Conservation (phyloP, 2,797 vertebrate genomes). For the Scolopax rusticola region DNA sequence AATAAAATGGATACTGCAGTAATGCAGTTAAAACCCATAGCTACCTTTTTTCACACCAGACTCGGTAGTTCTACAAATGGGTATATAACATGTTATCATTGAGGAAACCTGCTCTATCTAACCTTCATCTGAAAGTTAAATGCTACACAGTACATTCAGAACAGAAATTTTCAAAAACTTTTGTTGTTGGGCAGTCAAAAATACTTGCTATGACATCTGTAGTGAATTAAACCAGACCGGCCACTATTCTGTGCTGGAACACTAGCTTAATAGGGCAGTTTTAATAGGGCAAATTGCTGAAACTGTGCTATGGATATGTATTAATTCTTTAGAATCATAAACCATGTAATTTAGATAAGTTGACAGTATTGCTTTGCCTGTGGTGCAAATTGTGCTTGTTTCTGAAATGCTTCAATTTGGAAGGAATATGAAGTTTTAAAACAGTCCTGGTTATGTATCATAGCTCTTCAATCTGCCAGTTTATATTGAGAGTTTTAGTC, state of each 20-base stretch:
- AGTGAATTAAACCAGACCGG: neutral
- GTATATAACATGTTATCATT: neutral
- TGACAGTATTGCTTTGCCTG: neutral
- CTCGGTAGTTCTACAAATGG: neutral
- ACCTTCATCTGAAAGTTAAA: neutral
- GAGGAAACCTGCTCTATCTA: neutral
- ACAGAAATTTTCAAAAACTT: neutral
- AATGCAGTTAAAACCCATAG: neutral
- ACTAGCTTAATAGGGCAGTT: neutral
- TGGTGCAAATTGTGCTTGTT: neutral
- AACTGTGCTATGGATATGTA: neutral
- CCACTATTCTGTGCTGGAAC: neutral
- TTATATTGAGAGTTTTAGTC: neutral
- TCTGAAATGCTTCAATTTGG: neutral
- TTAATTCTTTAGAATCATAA: neutral
- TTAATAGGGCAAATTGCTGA: neutral
- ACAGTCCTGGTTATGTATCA: neutral
- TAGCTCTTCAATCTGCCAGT: neutral
- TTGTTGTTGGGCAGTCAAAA: neutral
- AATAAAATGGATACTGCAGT: neutral
- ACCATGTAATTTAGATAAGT: neutral
- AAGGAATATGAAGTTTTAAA: neutral
- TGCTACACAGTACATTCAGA: neutral
- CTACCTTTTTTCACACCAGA: neutral
- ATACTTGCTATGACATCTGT: neutral